Conservation (phyloP, 1,140 invertebrate genomes). For the Drosophila setifemur region DNA sequence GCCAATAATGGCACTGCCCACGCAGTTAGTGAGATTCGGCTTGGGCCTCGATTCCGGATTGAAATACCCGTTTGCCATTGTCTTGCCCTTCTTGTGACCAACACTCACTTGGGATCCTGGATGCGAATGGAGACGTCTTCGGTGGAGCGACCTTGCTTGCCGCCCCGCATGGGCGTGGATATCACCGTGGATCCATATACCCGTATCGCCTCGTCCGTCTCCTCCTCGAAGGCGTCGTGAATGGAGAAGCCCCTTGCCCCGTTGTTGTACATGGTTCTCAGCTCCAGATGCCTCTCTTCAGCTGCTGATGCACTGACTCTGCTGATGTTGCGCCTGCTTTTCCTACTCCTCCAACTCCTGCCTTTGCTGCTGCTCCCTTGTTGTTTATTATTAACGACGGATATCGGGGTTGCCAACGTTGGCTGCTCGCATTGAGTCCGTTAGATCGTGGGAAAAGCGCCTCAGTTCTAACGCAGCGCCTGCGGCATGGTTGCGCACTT, state of each 20-base stretch:
- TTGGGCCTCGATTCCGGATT: conserved; percentile 2
- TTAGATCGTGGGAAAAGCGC: conserved; percentile 29
- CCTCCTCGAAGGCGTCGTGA: conserved; percentile 92
- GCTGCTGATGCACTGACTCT: too few relatives aligned
- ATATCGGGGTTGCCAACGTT: conserved; percentile 55
- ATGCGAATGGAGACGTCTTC: conserved; percentile 82
- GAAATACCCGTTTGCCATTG: conserved; percentile 30
- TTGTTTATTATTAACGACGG: conserved; percentile 50
- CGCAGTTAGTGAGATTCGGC: conserved; percentile 25
- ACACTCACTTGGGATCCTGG: conserved; percentile 81
- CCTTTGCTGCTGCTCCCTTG: conserved; percentile 21
- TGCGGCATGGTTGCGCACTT: conserved; percentile 42
- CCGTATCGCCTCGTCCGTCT: conserved; percentile 90
- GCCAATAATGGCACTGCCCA: conserved; percentile 39
- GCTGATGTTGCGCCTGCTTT: conserved; percentile 2
- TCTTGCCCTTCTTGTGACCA: too few relatives aligned
- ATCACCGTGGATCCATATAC: conserved; percentile 89
- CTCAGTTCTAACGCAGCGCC: conserved; percentile 22
- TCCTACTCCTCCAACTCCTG: too few relatives aligned
- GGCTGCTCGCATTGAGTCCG: conserved; percentile 19
- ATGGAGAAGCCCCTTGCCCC: conserved; percentile 86
- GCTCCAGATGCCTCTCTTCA: conserved; percentile 2
- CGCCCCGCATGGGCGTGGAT: conserved; percentile 83
- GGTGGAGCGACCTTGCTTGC: conserved; percentile 80
- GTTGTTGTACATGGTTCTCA: conserved; percentile 73